Base-by-base conservation (phyloP, 2,888 invertebrate species). In the Andrena minutula region DNA sequence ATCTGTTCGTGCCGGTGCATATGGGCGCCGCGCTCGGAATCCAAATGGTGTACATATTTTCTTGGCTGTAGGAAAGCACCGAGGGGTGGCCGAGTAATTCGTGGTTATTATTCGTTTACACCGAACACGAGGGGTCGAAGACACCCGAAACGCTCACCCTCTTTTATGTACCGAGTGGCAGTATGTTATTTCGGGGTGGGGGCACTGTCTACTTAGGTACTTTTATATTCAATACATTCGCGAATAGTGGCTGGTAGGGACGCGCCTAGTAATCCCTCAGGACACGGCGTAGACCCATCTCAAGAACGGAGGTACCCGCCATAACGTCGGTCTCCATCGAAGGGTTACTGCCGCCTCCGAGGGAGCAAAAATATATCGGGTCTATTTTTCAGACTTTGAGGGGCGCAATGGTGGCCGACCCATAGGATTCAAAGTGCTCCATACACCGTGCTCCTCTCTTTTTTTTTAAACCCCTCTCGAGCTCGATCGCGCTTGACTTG, bases 221-320 rank as follows among this genome's bases (percentile, higher is more conserved):
- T 93, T 92, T 93, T 93, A 93, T 92, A 93, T 93, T 93, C 93
- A 92, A 93, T 93, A 93, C 92, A 92, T 92, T 91, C 86, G 92
- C 90, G 87, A 88, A 85, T 88, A 86, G 86, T 78, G 85, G 82
- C 81, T 87, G 87, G 87, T 80, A 83, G 83, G 87, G 86, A 77
- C 81, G 77, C 81, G 89, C 89, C 88, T 90, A 91, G 92, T 90
- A 92, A 92, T 93, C 93, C 92, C 92, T 75, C 66, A 91, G 91
- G 93, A 92, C 87, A 83, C 83, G 80, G 75, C 61, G 65, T 51
- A 86, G 79, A 80, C 87, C 85, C 85, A 85, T 86, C 85, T 87
- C 83, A 74, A 75, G 76, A 83, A 69, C 73, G 84, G 68, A 83
- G 86, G 76, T 88, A 86, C 87, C 83, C 86, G 86, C 87, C 88